phyloP scores from a whole-genome alignment of 2,113 vertebrate species.

The Amphiprion percula region DNA sequence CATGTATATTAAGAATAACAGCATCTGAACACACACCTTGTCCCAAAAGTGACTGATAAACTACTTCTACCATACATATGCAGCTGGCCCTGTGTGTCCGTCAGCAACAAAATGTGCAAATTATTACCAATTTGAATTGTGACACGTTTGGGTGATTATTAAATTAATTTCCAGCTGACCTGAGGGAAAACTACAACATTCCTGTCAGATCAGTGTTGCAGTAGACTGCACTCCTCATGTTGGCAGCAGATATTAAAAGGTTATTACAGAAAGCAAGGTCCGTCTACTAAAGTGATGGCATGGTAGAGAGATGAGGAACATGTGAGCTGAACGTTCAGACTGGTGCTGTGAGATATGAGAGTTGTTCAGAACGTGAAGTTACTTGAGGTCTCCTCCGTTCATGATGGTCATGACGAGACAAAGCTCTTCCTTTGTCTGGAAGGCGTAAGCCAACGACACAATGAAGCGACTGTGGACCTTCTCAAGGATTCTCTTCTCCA shows the following conservation, averaged over 20 bases:
- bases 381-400: slow-evolving; percentile 94
- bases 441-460: slow-evolving; percentile 91
- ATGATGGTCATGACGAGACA: slow-evolving; percentile 96
- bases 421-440: slow-evolving; percentile 90
- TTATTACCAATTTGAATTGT: not conserved
- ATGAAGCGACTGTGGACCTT: slow-evolving; percentile 91
- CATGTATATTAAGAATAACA: too few species aligned
- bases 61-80: too few species aligned
- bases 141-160: not conserved
- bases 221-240: too few species aligned
- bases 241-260: too few species aligned
- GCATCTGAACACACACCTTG: too few species aligned
- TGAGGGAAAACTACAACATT: too few species aligned
- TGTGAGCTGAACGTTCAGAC: not conserved
- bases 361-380: slow-evolving; percentile 56
- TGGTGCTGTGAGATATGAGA: not conserved
- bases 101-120: not conserved
- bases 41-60: too few species aligned
- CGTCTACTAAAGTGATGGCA: not conserved
- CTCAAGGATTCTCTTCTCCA: slow-evolving; percentile 92
- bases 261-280: too few species aligned
- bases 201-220: not conserved
- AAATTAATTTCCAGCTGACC: not conserved
- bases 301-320: not conserved
- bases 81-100: not conserved